Base-by-base conservation (phyloP, 2,797 vertebrate genomes). In the Otolemur crassicaudatus region DNA sequence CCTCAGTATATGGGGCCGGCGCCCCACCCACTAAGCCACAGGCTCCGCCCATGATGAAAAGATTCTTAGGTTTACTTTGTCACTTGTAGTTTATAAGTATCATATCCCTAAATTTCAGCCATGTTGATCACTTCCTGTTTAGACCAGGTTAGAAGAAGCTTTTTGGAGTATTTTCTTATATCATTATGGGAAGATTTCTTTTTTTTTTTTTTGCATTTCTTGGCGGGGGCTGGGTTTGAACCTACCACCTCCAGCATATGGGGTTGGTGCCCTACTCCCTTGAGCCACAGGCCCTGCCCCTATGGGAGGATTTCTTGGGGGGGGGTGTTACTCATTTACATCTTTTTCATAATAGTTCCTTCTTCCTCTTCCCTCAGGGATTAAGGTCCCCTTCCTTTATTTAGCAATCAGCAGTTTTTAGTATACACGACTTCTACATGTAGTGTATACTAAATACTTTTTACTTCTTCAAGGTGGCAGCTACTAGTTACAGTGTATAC, bases 131-230 rank as follows among this genome's bases (percentile, higher is more conserved):
- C 25, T 91, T 87, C 46, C 49, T 76, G 16, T 94, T 94, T 58
- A 56, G 9, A 82, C 37, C 37, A 92, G 37, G 17, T 23, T 49
- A 67, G 61, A 40, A 49, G 49, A 49, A 49, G 14, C n/a, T 94
- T 70, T 79, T 53, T 83, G 37, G 37, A 82, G 91, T 96, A 20
- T 23, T 88, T 94, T 73, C 43, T 89, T 91, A 31, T 29, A 58
- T 46, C 86, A 34, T 60, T 94, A 23, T 77, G 7, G 27, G 58
- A 81, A 58, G 29, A 63, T 86, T 27, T 90, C 5, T 87, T 87
- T 88, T 46, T 43, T 43, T 43, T 43, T 43, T 43, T 46, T 46
- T 46, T 46, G 40, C 40, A 40, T 40, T 40, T 40, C 5, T 40
- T 40, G 40, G 40, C 40, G 5, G 40, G 40, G 40, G 40, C 5